Percentiles rank a stretch among this genome's conserved stretches.
Evolutionary conservation across 2,888 invertebrate species (phyloP).

Genomic region (Epinotia demarniana): DNA sequence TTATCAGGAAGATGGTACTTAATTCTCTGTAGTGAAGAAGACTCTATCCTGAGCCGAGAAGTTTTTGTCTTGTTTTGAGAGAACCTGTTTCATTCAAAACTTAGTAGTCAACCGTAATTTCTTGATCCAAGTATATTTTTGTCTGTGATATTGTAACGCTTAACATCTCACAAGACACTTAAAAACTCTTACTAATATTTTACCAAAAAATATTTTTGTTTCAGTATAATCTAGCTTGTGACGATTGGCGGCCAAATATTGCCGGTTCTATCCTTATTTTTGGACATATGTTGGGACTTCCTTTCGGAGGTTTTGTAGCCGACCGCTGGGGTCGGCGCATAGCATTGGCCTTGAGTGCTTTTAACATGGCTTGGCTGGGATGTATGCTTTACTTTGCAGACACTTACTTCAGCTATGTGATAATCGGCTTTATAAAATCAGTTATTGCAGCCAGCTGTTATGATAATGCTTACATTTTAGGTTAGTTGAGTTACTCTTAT

Average conservation of each 20-base stretch:
- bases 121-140: no score
- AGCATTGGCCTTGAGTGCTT: background rate
- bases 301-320: slow-evolving; percentile 15
- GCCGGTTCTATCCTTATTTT: slow-evolving; percentile 14
- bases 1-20: no score
- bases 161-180: no score
- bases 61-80: no score
- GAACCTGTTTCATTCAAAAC: no score
- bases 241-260: slow-evolving; percentile 22
- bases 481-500: background rate
- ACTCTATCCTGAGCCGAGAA: no score
- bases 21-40: no score
- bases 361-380: slow-evolving; percentile 19
- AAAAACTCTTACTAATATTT: no score
- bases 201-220: background rate
- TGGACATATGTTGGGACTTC: background rate
- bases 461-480: slow-evolving; percentile 7
- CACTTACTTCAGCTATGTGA: slow-evolving; percentile 7
- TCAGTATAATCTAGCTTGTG: slow-evolving; percentile 33
- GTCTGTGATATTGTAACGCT: no score
- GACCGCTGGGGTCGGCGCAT: slow-evolving; percentile 33
- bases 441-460: background rate
- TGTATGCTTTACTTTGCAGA: background rate
- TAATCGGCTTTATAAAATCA: background rate
- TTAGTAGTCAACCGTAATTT: no score